Percentiles rank a stretch among this genome's conserved stretches.
phyloP scores from a whole-genome alignment of 1,140 invertebrate species.

The Limonius californicus region DNA sequence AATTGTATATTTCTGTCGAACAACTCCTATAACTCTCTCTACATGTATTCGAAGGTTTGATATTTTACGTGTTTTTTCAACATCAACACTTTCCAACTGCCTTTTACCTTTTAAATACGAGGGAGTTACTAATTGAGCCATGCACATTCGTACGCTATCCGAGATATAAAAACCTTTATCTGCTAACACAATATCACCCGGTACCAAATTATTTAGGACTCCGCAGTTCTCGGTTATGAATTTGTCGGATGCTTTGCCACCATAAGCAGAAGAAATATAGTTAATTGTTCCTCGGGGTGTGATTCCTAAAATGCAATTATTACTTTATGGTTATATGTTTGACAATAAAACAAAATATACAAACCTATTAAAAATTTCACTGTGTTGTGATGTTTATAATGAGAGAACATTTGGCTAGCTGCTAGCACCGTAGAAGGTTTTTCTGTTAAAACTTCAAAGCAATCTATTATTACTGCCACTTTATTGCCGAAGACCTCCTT shows the following conservation, averaged over 20 bases:
- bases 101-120: neutral
- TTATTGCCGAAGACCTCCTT: neutral
- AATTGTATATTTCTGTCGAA: slow-evolving; percentile 7
- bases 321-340: neutral
- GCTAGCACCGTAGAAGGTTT: neutral
- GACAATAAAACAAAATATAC: neutral
- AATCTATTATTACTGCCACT: neutral
- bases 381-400: neutral
- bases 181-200: slow-evolving; percentile 36
- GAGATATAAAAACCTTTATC: slow-evolving; percentile 37
- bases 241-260: slow-evolving; percentile 43
- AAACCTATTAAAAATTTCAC: neutral
- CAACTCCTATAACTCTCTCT: neutral
- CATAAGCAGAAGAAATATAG: too few relatives aligned
- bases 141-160: neutral
- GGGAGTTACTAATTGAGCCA: neutral
- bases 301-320: slow-evolving; percentile 20
- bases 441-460: neutral
- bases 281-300: neutral
- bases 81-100: neutral
- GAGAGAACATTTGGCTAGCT: neutral
- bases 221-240: slow-evolving; percentile 41
- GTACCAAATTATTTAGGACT: slow-evolving; percentile 37
- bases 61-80: slow-evolving; percentile 2
- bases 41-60: slow-evolving; percentile 4